Conservation (phyloP, 2,797 vertebrate genomes). For the Enteromius thamalakanensis region DNA sequence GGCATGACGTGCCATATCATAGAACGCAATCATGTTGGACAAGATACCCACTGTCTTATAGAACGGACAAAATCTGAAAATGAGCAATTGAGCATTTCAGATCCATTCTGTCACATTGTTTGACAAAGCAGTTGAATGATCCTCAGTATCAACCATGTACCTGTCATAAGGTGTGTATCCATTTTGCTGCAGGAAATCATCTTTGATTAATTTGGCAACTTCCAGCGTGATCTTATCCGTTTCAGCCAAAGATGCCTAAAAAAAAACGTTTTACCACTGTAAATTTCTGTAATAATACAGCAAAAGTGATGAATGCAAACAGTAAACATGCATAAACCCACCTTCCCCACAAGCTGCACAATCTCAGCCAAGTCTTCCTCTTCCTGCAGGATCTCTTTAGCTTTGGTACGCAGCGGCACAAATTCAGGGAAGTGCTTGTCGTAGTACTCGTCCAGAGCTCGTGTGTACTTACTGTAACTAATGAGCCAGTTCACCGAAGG, state of each 20-base stretch:
- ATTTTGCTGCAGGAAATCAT: slow-evolving; percentile 98
- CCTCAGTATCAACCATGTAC: not conserved
- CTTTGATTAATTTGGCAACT: slow-evolving; percentile 97
- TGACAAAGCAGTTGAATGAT: not conserved
- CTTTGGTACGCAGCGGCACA: slow-evolving; percentile 94
- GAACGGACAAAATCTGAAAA: slow-evolving; percentile 93
- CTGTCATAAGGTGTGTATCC: slow-evolving; percentile 97
- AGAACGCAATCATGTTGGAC: slow-evolving; percentile 96
- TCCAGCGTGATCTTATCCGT: slow-evolving; percentile 98
- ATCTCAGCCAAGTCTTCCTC: slow-evolving; percentile 98
- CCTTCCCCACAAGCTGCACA: slow-evolving; percentile 98
- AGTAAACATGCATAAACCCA: slow-evolving; percentile 63
- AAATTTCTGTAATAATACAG: not conserved
- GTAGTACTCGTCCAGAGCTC: slow-evolving; percentile 95
- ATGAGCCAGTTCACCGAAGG: slow-evolving; percentile 99
- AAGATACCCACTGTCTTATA: slow-evolving; percentile 98
- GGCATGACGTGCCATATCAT: slow-evolving; percentile 95
- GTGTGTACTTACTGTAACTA: slow-evolving; percentile 98
- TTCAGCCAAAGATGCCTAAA: slow-evolving; percentile 94
- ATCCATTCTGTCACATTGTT: not conserved
- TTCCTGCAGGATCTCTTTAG: slow-evolving; percentile 98
- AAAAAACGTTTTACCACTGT: not conserved
- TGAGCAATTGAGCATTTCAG: not conserved
- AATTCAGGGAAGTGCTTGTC: slow-evolving; percentile 98
- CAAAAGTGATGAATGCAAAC: not conserved